A percentile compares a stretch with the other conserved stretches of the same genome.
These are phyloP conservation scores for Pheosia tremula DNA, from an alignment of 2,888 invertebrate genomes.

Conservation along the genomic window DNA sequence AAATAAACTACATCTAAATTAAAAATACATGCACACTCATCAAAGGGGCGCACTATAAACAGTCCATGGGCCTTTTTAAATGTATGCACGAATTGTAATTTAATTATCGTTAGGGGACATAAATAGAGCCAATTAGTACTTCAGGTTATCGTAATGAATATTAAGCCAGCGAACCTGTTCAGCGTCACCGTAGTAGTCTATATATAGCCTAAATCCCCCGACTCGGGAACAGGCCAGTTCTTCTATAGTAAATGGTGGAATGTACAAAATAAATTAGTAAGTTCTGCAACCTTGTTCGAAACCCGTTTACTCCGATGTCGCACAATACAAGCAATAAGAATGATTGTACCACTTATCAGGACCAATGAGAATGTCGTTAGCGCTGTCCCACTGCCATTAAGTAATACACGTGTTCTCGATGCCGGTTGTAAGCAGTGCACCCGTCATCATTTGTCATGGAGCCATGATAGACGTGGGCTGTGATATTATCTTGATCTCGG, in stretches of 20 bases:
- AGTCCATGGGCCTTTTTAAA: conserved; percentile 10
- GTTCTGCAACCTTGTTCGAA: conserved; percentile 6
- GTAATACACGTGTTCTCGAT: conserved; percentile 57
- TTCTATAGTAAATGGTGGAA: neutral
- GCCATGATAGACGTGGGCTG: conserved; percentile 63
- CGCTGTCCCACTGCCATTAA: conserved; percentile 55
- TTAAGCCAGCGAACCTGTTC: neutral
- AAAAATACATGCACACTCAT: neutral
- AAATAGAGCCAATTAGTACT: neutral
- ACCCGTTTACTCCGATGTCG: conserved; percentile 23
- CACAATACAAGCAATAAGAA: conserved; percentile 39
- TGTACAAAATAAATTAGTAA: conserved; percentile 3
- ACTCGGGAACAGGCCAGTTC: neutral
- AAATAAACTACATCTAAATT: neutral
- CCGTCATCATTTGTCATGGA: conserved; percentile 58
- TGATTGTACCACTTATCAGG: conserved; percentile 50
- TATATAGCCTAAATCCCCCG: neutral
- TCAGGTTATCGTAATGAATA: neutral
- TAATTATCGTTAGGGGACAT: neutral
- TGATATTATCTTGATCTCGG: conserved; percentile 63
- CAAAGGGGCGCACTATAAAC: neutral
- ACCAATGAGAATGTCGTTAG: conserved; percentile 62
- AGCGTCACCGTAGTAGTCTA: neutral
- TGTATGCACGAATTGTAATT: conserved; percentile 8
- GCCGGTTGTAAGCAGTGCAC: conserved; percentile 52